Evolutionary conservation across 2,888 invertebrate genomes (phyloP).

Genomic region (Drosophila longiperda): DNA sequence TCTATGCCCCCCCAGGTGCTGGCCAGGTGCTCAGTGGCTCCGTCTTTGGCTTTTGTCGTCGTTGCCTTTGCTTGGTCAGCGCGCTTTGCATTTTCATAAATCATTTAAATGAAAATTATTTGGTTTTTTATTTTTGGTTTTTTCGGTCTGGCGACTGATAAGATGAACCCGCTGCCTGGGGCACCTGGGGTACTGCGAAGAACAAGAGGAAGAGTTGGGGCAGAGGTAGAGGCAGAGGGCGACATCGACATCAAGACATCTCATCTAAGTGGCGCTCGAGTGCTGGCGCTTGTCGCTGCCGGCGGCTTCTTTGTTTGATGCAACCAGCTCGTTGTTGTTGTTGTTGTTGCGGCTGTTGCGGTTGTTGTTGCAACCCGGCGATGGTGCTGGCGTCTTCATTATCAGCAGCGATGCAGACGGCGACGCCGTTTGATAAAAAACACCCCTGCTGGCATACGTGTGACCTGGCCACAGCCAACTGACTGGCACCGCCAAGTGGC

Average conservation of each 20-base stretch:
- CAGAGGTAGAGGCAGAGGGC: constrained; percentile 15
- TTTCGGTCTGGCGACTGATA: constrained; percentile 51
- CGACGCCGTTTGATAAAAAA: constrained; percentile 62
- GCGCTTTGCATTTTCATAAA: constrained; percentile 78
- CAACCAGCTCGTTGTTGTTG: constrained; percentile 1
- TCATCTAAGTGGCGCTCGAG: constrained; percentile 76
- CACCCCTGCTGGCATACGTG: constrained; percentile 16
- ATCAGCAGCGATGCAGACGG: constrained; percentile 61
- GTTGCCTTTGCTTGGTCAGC: constrained; percentile 65
- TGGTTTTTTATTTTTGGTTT: constrained; percentile 45
- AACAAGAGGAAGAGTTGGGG: constrained; percentile 4
- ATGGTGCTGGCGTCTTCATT: constrained; percentile 82
- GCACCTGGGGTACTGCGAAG: constrained; percentile 1
- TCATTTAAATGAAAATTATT: constrained; percentile 78
- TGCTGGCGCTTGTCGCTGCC: constrained; percentile 41
- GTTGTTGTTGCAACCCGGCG: constrained; percentile 43
- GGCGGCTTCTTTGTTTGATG: constrained; percentile 66
- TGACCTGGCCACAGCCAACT: constrained; percentile 16
- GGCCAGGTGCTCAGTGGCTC: constrained; percentile 52
- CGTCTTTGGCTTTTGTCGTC: constrained; percentile 27
- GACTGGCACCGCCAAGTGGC: constrained; percentile 25
- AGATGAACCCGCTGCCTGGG: constrained; percentile 24
- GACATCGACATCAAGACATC: constrained; percentile 73
- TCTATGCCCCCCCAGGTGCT: constrained; percentile 18
- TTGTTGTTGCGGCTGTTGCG: not conserved